Evolutionary conservation across 2,113 vertebrate species (phyloP).

Genomic region (Silurus glanis): DNA sequence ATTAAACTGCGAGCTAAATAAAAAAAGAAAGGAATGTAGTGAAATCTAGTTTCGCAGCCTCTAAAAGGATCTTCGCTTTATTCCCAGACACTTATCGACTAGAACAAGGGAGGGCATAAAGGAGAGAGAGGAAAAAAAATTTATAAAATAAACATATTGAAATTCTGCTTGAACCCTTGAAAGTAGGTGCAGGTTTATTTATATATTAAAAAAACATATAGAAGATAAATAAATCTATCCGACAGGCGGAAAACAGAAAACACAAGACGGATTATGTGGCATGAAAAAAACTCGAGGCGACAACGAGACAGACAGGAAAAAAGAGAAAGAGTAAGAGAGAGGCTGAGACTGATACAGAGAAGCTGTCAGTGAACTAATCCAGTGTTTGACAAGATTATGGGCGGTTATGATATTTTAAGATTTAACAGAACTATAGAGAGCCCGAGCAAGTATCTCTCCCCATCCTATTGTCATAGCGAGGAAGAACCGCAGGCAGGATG

Average conservation of each 20-base stretch:
- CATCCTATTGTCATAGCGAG: constrained; percentile 32
- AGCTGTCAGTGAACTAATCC: constrained; percentile 53
- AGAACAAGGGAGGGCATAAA: not conserved
- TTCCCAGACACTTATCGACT: not conserved
- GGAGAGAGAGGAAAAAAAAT: not conserved
- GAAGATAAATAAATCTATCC: constrained; percentile 7
- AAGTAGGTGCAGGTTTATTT: not conserved
- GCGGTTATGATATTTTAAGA: constrained; percentile 47
- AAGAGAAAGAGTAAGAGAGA: not conserved
- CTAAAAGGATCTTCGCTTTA: not conserved
- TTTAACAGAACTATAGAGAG: constrained; percentile 32
- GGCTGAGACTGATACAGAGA: constrained; percentile 22
- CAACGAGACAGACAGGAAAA: constrained; percentile 18
- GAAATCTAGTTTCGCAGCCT: not conserved
- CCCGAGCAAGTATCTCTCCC: constrained; percentile 16
- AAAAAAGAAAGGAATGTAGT: not conserved
- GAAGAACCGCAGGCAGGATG: constrained; percentile 7
- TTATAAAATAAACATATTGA: not conserved
- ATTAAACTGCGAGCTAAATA: not conserved
- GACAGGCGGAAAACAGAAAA: constrained; percentile 30
- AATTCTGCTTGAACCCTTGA: not conserved
- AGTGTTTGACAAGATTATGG: constrained; percentile 54
- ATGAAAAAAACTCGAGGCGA: not conserved
- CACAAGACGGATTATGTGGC: constrained; percentile 24
- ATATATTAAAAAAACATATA: constrained; percentile 32